These are phyloP conservation scores for Rachycentron canadum DNA, from an alignment of 2,797 vertebrate species.

Conservation along the genomic window DNA sequence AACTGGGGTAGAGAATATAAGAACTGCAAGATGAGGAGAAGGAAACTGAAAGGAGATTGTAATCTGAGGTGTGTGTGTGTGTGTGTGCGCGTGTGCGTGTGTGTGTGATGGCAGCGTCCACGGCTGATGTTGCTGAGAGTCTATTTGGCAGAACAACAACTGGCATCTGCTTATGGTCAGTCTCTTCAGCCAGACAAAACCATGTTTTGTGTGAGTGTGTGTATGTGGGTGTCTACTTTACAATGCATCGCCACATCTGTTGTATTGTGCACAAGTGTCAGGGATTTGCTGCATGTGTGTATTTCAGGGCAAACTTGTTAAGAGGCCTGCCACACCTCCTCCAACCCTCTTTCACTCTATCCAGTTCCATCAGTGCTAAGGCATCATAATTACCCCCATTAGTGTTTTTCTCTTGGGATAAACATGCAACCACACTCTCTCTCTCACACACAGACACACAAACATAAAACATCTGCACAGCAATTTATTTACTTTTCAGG, in stretches of 20 bases:
- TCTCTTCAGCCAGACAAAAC: conserved; percentile 45
- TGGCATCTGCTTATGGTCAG: conserved; percentile 54
- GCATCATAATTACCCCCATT: conserved; percentile 71
- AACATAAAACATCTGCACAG: conserved; percentile 50
- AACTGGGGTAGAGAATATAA: conserved; percentile 10
- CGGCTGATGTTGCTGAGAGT: conserved; percentile 51
- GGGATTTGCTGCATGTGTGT: conserved; percentile 8
- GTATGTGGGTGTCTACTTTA: conserved; percentile 2
- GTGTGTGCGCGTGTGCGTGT: conserved; percentile 49
- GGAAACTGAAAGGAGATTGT: conserved; percentile 23
- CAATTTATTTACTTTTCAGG: conserved; percentile 60
- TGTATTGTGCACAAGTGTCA: conserved; percentile 41
- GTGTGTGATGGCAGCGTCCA: conserved; percentile 39
- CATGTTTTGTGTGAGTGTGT: conserved; percentile 8
- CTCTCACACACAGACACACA: conserved; percentile 12
- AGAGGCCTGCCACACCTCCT: conserved; percentile 47
- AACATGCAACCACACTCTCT: conserved; percentile 38
- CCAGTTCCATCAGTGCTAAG: conserved; percentile 50
- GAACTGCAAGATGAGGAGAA: conserved; percentile 8
- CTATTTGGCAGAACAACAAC: conserved; percentile 63
- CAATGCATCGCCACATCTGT: conserved; percentile 57
- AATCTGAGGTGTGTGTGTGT: conserved; percentile 53
- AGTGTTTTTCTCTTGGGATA: conserved; percentile 57
- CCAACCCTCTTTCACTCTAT: conserved; percentile 42
- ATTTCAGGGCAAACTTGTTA: conserved; percentile 37